Percentiles rank a stretch among this genome's conserved stretches.
These are phyloP conservation scores for Leptobrachium ailaonicum DNA, from an alignment of 2,113 vertebrate species.

Conservation along the genomic window DNA sequence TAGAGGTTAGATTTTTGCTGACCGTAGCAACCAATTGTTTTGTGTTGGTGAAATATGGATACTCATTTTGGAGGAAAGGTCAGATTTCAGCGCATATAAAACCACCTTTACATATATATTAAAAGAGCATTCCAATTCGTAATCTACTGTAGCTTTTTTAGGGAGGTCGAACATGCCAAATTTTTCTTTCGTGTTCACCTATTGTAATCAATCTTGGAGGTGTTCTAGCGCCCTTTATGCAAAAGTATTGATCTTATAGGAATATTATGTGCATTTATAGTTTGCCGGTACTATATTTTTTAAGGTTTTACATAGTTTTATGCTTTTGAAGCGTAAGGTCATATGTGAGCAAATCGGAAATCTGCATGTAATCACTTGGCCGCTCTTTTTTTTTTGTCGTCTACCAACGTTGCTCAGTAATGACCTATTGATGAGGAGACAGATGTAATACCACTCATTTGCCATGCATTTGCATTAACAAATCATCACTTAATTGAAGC, in stretches of 20 bases:
- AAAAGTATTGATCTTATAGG: slow-evolving; percentile 35
- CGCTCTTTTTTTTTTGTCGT: slow-evolving; percentile 70
- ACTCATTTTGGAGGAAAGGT: too few relatives aligned
- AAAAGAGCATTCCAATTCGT: too few relatives aligned
- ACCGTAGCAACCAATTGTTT: too few relatives aligned
- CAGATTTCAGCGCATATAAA: too few relatives aligned
- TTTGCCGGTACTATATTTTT: slow-evolving; percentile 17
- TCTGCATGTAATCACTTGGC: slow-evolving; percentile 71
- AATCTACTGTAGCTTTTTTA: not conserved
- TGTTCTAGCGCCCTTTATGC: slow-evolving; percentile 17
- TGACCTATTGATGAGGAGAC: slow-evolving; percentile 78
- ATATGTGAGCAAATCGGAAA: slow-evolving; percentile 76
- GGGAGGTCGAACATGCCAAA: slow-evolving; percentile 16
- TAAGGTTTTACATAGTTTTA: slow-evolving; percentile 55
- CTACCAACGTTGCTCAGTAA: slow-evolving; percentile 73
- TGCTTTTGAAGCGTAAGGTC: slow-evolving; percentile 73
- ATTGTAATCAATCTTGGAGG: slow-evolving; percentile 59
- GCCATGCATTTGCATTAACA: slow-evolving; percentile 78
- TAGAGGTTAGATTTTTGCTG: too few relatives aligned
- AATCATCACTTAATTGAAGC: slow-evolving; percentile 83
- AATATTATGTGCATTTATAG: slow-evolving; percentile 26
- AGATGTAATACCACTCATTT: slow-evolving; percentile 78
- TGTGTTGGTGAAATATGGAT: too few relatives aligned
- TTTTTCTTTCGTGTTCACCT: slow-evolving; percentile 53
- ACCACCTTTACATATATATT: too few relatives aligned